Conservation (phyloP, 2,113 vertebrate species). For the Parotia lawesii region DNA sequence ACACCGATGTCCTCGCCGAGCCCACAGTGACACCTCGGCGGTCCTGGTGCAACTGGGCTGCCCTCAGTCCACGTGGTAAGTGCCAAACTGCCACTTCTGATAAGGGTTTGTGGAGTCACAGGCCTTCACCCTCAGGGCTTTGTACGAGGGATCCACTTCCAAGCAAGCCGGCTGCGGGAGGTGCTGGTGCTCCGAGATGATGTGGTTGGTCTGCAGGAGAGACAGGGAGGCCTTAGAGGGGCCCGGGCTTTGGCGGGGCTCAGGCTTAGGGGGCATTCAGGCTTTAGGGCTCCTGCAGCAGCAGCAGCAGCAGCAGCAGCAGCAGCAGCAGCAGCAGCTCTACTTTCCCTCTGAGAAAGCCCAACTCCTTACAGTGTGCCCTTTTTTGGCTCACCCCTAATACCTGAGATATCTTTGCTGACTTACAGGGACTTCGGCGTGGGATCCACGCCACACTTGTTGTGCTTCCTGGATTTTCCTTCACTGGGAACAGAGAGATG, state of each 20-base stretch:
- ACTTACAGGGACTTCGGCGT: not conserved
- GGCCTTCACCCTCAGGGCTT: conserved; percentile 49
- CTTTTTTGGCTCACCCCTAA: not conserved
- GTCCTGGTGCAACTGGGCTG: not conserved
- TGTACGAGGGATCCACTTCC: conserved; percentile 64
- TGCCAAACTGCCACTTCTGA: conserved; percentile 92
- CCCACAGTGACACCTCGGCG: not conserved
- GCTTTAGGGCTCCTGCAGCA: not conserved
- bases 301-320: not conserved
- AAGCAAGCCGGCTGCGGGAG: conserved; percentile 73
- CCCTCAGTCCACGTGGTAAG: conserved; percentile 75
- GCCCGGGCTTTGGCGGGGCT: not conserved
- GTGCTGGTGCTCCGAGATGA: conserved; percentile 76
- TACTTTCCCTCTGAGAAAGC: fast-evolving
- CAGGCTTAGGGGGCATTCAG: not conserved
- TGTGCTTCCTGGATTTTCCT: not conserved
- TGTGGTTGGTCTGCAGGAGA: conserved; percentile 76
- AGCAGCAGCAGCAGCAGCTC: not conserved
- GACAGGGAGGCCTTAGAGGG: not conserved
- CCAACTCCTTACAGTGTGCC: not conserved
- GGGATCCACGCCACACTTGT: not conserved
- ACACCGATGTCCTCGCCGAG: not conserved
- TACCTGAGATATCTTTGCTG: not conserved
- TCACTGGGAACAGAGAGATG: not conserved
- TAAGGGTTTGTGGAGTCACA: conserved; percentile 73